Base-by-base conservation (phyloP, 2,797 vertebrate species). In the Tarsius wallacei region DNA sequence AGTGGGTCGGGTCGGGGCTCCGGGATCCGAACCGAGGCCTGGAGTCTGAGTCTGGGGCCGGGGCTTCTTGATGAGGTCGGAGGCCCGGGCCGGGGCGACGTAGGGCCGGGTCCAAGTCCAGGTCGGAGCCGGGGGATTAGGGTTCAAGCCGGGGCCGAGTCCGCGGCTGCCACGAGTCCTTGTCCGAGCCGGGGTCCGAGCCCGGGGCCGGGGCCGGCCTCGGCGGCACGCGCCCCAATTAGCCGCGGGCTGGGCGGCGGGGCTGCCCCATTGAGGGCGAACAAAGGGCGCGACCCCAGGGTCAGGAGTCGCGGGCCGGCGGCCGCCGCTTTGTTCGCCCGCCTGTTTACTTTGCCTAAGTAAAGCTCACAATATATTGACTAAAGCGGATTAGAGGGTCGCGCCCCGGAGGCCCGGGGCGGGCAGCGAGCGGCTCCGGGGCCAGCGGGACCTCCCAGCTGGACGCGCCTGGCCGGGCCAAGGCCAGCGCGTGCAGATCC, bases 311-410 rank as follows among this genome's bases (percentile, higher is more conserved):
- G 99, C 98, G 98, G 99, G 99, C 99, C 99, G 99, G 99, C 98
- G 99, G 98, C 98, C 98, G 99, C 98, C 96, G 98, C 99, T 99
- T 99, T 99, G 99, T 99, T 97, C 98, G 94, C 92, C 98, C 98
- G 98, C 98, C 98, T 99, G 99, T 99, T 99, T 99, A 99, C 99
- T 99, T 99, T 99, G 99, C 99, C 98, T 98, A 99, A 99, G 99
- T 99, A 99, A 99, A 99, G 99, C 99, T 99, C 99, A 99, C 98
- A 97, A 99, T 99, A 99, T 99, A 99, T 99, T 99, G 99, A 99
- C 99, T 99, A 99, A 99, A 99, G 99, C 99, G 99, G 99, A 99
- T 99, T 99, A 99, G 98, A 99, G 98, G 98, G 99, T 99, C 99
- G 98, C 98, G 98, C 99, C 99, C 99, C 99, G 47, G 77, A 55